A percentile compares a stretch with the other conserved stretches of the same genome.
phyloP scores from a whole-genome alignment of 2,797 vertebrate species.

The Ctenosaura bakeri region DNA sequence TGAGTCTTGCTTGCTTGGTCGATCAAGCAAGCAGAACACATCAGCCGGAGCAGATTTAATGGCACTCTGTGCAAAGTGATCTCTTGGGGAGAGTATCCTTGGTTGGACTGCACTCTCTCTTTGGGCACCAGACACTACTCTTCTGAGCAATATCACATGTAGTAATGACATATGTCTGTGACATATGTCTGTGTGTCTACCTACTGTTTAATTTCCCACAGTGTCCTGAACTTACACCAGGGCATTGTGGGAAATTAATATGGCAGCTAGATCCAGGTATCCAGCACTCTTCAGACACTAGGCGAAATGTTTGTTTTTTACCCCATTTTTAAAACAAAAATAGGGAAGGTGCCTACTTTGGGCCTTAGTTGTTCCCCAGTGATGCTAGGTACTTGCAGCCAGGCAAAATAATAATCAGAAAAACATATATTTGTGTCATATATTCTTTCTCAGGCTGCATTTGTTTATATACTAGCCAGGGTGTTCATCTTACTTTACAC shows the following conservation, averaged over 20 bases:
- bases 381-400: neutral
- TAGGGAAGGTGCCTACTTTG: neutral
- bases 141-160: neutral
- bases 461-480: neutral
- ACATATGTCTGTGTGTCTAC: neutral
- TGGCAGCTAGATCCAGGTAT: neutral
- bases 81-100: neutral
- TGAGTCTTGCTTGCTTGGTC: neutral
- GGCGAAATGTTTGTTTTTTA: neutral
- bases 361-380: neutral
- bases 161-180: neutral
- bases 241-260: neutral
- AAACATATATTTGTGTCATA: neutral
- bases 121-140: neutral
- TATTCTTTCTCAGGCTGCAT: neutral
- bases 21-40: too few species aligned
- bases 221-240: neutral
- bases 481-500: neutral
- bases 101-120: neutral
- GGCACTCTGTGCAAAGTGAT: neutral
- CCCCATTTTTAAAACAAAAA: neutral
- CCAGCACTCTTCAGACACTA: neutral
- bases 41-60: neutral
- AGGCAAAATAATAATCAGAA: neutral
- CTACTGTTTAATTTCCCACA: neutral